phyloP scores from a whole-genome alignment of 2,888 invertebrate species.

The Nezara viridula region DNA sequence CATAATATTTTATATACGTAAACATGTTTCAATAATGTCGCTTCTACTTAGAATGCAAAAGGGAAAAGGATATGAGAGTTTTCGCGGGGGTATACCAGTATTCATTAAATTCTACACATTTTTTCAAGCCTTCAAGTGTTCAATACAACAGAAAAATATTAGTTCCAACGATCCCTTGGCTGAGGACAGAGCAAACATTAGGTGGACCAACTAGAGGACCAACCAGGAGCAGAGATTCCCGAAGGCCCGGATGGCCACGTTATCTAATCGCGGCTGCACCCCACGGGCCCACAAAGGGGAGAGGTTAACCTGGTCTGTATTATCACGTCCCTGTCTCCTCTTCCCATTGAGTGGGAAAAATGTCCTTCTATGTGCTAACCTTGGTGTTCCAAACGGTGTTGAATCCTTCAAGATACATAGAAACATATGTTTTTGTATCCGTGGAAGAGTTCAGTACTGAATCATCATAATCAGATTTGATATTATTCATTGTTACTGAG shows the following conservation, averaged over 20 bases:
- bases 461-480: no score
- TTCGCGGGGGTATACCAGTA: no score
- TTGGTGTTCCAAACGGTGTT: neutral
- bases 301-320: neutral
- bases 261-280: slow-evolving; percentile 36
- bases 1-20: no score
- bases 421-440: no score
- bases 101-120: no score
- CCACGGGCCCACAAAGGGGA: neutral
- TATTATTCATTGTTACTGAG: no score
- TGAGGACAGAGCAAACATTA: neutral
- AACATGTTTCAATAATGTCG: no score
- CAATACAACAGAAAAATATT: neutral
- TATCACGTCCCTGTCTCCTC: neutral
- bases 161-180: neutral
- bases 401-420: no score
- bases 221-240: neutral
- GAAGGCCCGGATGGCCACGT: neutral
- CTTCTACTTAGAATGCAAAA: no score
- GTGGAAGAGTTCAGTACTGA: no score
- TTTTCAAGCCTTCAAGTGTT: neutral
- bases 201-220: no score
- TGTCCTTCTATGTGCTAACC: neutral
- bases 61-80: no score
- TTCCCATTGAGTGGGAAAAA: neutral